These are phyloP conservation scores for Esox niger DNA, from an alignment of 2,113 vertebrate species.

Conservation along the genomic window DNA sequence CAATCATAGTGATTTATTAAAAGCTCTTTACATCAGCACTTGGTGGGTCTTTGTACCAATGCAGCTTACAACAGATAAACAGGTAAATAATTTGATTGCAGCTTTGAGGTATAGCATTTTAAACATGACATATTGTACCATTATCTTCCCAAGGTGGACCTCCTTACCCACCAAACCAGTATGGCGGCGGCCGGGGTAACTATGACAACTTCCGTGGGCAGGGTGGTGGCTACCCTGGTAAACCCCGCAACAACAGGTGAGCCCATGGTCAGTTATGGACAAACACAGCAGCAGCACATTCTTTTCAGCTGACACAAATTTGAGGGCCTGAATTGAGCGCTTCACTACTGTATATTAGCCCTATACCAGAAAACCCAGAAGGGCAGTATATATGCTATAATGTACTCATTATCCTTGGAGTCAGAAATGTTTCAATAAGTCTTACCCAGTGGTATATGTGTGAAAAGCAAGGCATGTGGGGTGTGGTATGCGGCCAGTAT, in stretches of 20 bases:
- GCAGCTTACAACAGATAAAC: neutral
- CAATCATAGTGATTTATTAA: too few relatives aligned
- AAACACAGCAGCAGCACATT: constrained; percentile 17
- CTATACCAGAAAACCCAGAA: too few relatives aligned
- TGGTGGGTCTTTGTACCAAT: neutral
- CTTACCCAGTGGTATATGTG: too few relatives aligned
- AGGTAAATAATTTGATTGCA: neutral
- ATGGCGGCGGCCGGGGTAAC: constrained; percentile 82
- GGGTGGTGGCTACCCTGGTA: constrained; percentile 81
- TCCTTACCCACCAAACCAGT: constrained; percentile 85
- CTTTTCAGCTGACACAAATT: too few relatives aligned
- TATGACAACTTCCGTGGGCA: constrained; percentile 89
- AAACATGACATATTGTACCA: neutral
- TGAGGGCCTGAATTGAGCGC: too few relatives aligned
- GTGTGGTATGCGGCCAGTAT: too few relatives aligned
- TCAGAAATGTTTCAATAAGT: too few relatives aligned
- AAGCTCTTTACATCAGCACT: neutral
- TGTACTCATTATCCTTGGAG: too few relatives aligned
- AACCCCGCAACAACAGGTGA: constrained; percentile 89
- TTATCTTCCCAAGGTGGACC: constrained; percentile 66
- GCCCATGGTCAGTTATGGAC: constrained; percentile 39
- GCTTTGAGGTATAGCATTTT: neutral
- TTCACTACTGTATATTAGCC: too few relatives aligned
- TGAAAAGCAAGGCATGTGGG: too few relatives aligned
- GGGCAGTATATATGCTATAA: too few relatives aligned